Evolutionary conservation across 2,797 vertebrate species (phyloP), one percentile per base, ranked within the genome.

Genomic region (Dromococcyx pavoninus): DNA sequence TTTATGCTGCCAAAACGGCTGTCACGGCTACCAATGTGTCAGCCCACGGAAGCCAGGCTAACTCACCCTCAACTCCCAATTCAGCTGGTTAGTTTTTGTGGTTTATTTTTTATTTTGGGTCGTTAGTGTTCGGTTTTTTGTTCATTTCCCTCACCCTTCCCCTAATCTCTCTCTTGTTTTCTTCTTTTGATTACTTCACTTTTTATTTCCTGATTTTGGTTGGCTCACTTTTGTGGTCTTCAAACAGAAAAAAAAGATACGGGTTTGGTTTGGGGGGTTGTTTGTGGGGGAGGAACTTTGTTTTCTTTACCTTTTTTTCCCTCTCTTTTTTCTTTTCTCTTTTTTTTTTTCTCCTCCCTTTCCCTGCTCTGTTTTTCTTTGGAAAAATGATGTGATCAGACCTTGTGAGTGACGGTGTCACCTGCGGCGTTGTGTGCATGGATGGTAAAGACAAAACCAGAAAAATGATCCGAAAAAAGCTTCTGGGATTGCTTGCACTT

Each of bases 1-100:
- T 99, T 99, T 99, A 99, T 97, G 99, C 99, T 97, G 99, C 99
- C 98, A 99, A 99, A 98, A 99, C 99, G 85, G 99, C 99, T 97
- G 99, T 99, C 97, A 99, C 97, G 93, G 99, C 99, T 92, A 98
- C 99, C 98, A 99, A 98, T 97, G 99, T 99, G 97, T 99, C 99
- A 97, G 99, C 99, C 98, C 99, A 99, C 93, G 99, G 99, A 98
- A 99, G 99, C 98, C 99, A 99, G 98, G 99, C 99, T 97, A 99
- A 99, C 98, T 99, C 99, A 96, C 99, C 99, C 97, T 99, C 99
- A 97, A 99, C 99, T 98, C 99, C 99, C 97, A 99, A 99, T 98
- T 99, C 99, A 98, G 99, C 99, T 98, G 99, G 99, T 99, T 98
- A 99, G 99, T 98, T 96, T 96, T 96, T 75, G 70, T 7, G 37